Evolutionary conservation across 2,888 invertebrate species (phyloP).

Genomic region (Aspidiotus rigidus): DNA sequence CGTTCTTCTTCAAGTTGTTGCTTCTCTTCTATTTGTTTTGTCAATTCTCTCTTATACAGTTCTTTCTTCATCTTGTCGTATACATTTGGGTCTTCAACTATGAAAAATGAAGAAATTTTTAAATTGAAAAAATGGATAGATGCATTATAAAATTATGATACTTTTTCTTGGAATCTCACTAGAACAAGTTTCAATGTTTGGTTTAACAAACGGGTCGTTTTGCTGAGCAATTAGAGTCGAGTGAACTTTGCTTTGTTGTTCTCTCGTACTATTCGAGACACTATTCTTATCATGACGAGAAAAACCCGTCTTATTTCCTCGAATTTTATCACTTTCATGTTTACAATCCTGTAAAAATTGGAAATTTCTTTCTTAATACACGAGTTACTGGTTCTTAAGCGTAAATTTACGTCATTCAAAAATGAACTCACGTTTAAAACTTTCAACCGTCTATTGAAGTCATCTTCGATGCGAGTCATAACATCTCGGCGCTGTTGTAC

Average conservation of each 20-base stretch:
- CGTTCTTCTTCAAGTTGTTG: slow-evolving; percentile 16
- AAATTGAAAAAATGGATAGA: not conserved
- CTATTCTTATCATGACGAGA: too few species aligned
- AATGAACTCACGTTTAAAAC: not conserved
- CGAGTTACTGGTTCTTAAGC: not conserved
- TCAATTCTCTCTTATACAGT: slow-evolving; percentile 19
- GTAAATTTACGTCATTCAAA: not conserved
- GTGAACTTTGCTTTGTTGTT: too few species aligned
- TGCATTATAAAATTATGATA: not conserved
- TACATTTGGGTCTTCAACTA: not conserved
- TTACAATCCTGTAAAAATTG: too few species aligned
- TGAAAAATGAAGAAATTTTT: not conserved
- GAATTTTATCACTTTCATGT: too few species aligned
- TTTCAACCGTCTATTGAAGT: not conserved
- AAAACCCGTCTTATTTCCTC: too few species aligned
- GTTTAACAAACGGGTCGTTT: not conserved
- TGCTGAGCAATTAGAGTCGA: too few species aligned
- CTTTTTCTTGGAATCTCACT: not conserved
- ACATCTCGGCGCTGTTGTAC: not conserved
- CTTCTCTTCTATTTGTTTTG: slow-evolving; percentile 23
- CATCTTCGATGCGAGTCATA: not conserved
- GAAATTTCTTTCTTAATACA: too few species aligned
- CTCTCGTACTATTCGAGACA: too few species aligned
- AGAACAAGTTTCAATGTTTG: not conserved
- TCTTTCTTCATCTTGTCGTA: slow-evolving; percentile 12